Evolutionary conservation across 2,888 invertebrate genomes (phyloP).

Genomic region (Osmoderma eremita): DNA sequence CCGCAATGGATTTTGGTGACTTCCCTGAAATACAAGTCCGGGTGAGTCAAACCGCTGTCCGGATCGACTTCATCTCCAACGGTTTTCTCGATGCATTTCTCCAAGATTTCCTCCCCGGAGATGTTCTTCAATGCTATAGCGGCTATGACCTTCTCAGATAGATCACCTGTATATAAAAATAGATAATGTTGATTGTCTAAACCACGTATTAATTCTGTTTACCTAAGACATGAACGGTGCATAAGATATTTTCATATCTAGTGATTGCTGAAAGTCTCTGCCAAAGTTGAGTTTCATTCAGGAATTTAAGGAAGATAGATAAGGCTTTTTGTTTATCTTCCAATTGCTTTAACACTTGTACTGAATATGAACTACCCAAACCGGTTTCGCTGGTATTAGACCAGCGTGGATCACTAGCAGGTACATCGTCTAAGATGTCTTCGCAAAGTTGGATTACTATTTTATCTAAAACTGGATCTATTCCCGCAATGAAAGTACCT

Average conservation of each 20-base stretch:
- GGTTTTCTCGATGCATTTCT: slow-evolving; percentile 69
- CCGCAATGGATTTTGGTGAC: slow-evolving; percentile 74
- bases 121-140: slow-evolving; percentile 76
- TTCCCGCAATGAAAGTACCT: slow-evolving; percentile 58
- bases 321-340: slow-evolving; percentile 88
- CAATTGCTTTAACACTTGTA: slow-evolving; percentile 87
- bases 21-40: slow-evolving; percentile 81
- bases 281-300: slow-evolving; percentile 76
- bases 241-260: slow-evolving; percentile 63
- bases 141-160: slow-evolving; percentile 83
- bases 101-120: slow-evolving; percentile 68
- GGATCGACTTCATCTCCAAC: slow-evolving; percentile 63
- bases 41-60: slow-evolving; percentile 69
- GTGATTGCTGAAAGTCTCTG: slow-evolving; percentile 65
- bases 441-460: slow-evolving; percentile 75
- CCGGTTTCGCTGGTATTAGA: slow-evolving; percentile 65
- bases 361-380: slow-evolving; percentile 78
- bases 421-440: slow-evolving; percentile 87
- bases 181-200: neutral
- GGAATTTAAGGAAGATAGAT: slow-evolving; percentile 76
- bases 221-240: slow-evolving; percentile 65
- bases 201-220: neutral
- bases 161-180: slow-evolving; percentile 65
- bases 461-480: slow-evolving; percentile 68
- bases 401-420: slow-evolving; percentile 89